phyloP scores from a whole-genome alignment of 2,113 vertebrate species.

The Dendropsophus ebraccatus region DNA sequence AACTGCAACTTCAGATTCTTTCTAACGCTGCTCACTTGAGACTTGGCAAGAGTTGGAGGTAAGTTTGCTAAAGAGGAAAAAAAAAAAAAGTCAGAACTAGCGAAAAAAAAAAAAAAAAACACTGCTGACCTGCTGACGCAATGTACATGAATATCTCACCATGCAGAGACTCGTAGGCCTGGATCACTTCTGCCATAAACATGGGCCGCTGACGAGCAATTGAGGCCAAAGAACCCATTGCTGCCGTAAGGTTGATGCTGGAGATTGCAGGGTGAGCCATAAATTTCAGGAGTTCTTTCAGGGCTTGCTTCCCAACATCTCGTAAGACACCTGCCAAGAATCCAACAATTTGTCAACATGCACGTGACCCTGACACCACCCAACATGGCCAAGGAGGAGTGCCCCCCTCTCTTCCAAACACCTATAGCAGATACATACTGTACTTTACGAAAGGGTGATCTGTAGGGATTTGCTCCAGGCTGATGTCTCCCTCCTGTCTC shows the following conservation, averaged over 20 bases:
- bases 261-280: slow-evolving; percentile 97
- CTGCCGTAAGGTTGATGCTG: slow-evolving; percentile 94
- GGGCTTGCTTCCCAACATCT: slow-evolving; percentile 84
- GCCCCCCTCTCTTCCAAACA: no score
- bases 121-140: no score
- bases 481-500: slow-evolving; percentile 88
- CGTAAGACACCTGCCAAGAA: slow-evolving; percentile 75
- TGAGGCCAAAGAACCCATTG: slow-evolving; percentile 87
- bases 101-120: no score
- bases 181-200: slow-evolving; percentile 96
- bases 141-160: no score
- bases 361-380: not conserved
- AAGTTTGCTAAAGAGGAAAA: slow-evolving; percentile 79
- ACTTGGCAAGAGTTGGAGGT: slow-evolving; percentile 91
- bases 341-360: not conserved
- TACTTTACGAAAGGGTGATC: slow-evolving; percentile 90
- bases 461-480: slow-evolving; percentile 86
- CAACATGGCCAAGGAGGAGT: not conserved
- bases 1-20: slow-evolving; percentile 95
- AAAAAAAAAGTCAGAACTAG: not conserved
- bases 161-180: slow-evolving; percentile 91
- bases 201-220: slow-evolving; percentile 92
- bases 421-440: slow-evolving; percentile 69
- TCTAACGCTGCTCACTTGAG: slow-evolving; percentile 94
- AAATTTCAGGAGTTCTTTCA: slow-evolving; percentile 94